phyloP scores from a whole-genome alignment of 2,113 vertebrate species.

The Coregonus clupeaformis region DNA sequence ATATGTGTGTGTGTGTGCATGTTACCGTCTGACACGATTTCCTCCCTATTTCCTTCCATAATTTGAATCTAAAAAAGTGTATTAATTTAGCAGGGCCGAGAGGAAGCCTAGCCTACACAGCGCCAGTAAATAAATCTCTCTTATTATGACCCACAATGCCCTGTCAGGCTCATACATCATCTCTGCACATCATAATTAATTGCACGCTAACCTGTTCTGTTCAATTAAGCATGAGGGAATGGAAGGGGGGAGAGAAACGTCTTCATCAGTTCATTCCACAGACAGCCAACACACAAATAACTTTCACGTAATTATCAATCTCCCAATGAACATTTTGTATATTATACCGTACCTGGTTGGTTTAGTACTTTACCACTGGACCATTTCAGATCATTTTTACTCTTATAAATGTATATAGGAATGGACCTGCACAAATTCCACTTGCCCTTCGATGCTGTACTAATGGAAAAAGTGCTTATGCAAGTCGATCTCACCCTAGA shows the following conservation, averaged over 20 bases:
- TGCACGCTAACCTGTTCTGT: conserved; percentile 76
- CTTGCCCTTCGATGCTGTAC: conserved; percentile 61
- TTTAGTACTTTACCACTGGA: conserved; percentile 19
- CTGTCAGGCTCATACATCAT: conserved; percentile 77
- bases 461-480: conserved; percentile 73
- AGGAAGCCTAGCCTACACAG: conserved; percentile 46
- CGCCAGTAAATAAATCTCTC: conserved; percentile 76
- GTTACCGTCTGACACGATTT: conserved; percentile 66
- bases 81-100: conserved; percentile 74
- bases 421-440: conserved; percentile 51
- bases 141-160: conserved; percentile 75
- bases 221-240: conserved; percentile 74
- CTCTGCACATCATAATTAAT: conserved; percentile 80
- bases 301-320: conserved; percentile 31
- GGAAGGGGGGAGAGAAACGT: conserved; percentile 4
- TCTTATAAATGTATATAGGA: conserved; percentile 41
- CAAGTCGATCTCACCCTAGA: conserved; percentile 63
- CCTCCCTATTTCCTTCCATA: conserved; percentile 74
- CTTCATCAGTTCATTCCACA: conserved; percentile 31
- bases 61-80: conserved; percentile 77
- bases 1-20: conserved; percentile 18
- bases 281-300: conserved; percentile 25
- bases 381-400: conserved; percentile 16
- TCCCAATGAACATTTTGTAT: conserved; percentile 1
- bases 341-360: neutral